Evolutionary conservation across 1,140 invertebrate species (phyloP).

Genomic region (Mylabris phalerata): DNA sequence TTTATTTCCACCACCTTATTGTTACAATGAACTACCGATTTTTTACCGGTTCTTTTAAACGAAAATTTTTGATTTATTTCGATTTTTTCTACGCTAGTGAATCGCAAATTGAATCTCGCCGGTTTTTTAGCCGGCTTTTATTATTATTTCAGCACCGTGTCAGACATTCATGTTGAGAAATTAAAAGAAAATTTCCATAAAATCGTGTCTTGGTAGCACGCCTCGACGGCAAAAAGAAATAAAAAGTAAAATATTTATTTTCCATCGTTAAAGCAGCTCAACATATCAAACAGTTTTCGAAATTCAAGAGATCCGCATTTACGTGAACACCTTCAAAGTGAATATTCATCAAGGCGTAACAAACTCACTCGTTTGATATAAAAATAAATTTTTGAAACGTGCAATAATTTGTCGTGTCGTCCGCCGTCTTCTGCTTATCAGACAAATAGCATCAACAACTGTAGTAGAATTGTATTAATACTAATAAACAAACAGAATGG

Average conservation of each 20-base stretch:
- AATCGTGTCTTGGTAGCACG: slow-evolving; percentile 11
- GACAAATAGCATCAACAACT: too few relatives aligned
- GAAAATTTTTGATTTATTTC: slow-evolving; percentile 5
- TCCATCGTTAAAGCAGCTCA: slow-evolving; percentile 14
- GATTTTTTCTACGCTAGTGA: neutral
- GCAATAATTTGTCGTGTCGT: slow-evolving; percentile 1
- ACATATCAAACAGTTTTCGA: slow-evolving; percentile 8
- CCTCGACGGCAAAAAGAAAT: slow-evolving; percentile 11
- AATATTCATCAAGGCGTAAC: slow-evolving; percentile 15
- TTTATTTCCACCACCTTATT: too few relatives aligned
- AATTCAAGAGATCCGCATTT: slow-evolving; percentile 12
- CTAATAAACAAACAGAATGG: too few relatives aligned
- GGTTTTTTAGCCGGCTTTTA: neutral
- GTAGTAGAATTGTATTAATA: too few relatives aligned
- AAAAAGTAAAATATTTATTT: slow-evolving; percentile 16
- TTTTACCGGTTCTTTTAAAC: neutral
- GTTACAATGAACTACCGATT: too few relatives aligned
- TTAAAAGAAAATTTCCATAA: slow-evolving; percentile 15
- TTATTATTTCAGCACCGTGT: slow-evolving; percentile 2
- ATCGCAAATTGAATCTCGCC: slow-evolving; percentile 3
- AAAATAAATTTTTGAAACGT: slow-evolving; percentile 13
- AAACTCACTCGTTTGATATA: slow-evolving; percentile 12
- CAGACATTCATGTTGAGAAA: slow-evolving; percentile 10
- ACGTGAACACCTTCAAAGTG: slow-evolving; percentile 8
- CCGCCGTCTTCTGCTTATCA: too few relatives aligned